Conservation (phyloP, 1,140 invertebrate genomes). For the Galleria mellonella region DNA sequence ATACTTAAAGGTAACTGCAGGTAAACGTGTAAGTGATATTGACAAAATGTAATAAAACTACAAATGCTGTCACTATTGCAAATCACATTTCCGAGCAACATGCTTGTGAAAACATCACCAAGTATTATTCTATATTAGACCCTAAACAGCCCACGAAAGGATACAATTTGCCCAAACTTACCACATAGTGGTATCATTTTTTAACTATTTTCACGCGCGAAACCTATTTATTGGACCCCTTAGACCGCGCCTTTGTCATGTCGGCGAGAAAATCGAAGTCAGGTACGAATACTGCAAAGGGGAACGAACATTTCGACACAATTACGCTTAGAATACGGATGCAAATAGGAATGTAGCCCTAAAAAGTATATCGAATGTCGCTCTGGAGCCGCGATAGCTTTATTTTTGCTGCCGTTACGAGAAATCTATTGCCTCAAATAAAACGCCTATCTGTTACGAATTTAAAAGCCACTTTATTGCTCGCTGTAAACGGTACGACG, state of each 20-base stretch:
- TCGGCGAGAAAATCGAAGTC: slow-evolving; percentile 62
- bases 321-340: slow-evolving; percentile 63
- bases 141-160: slow-evolving; percentile 23
- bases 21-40: too few relatives aligned
- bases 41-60: slow-evolving; percentile 17
- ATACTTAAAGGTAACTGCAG: too few relatives aligned
- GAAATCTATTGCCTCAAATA: slow-evolving; percentile 64
- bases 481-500: slow-evolving; percentile 27
- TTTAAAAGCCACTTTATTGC: slow-evolving; percentile 49
- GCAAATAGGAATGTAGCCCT: slow-evolving; percentile 56
- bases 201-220: slow-evolving; percentile 59
- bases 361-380: slow-evolving; percentile 46
- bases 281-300: slow-evolving; percentile 43
- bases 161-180: slow-evolving; percentile 36
- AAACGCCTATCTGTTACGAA: slow-evolving; percentile 59
- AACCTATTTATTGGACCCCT: slow-evolving; percentile 64
- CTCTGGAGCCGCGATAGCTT: slow-evolving; percentile 38
- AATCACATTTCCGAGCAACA: slow-evolving; percentile 32
- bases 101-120: slow-evolving; percentile 12
- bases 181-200: slow-evolving; percentile 33
- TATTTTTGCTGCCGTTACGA: slow-evolving; percentile 57
- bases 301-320: slow-evolving; percentile 48
- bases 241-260: slow-evolving; percentile 67
- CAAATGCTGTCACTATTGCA: slow-evolving; percentile 37
- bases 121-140: slow-evolving; percentile 24